Evolutionary conservation across 2,113 vertebrate genomes (phyloP).

Genomic region (Pteronura brasiliensis): DNA sequence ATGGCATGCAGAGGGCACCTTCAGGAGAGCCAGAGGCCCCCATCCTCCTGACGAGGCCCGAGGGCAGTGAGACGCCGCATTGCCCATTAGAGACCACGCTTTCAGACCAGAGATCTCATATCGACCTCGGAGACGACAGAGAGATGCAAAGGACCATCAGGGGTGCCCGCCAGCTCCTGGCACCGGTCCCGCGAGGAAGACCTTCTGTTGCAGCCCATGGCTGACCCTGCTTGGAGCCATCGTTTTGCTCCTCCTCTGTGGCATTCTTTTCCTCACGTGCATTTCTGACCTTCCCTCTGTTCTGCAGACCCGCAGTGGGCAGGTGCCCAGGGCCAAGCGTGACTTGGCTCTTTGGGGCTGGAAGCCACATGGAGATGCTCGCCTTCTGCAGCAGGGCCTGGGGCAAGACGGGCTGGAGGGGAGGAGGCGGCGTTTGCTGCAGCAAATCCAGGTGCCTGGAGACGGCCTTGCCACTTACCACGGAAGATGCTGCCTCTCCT

Average conservation of each 20-base stretch:
- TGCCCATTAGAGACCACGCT: rapidly evolving
- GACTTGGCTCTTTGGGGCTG: not conserved
- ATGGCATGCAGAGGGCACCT: rapidly evolving
- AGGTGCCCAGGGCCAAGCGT: rapidly evolving
- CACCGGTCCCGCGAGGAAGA: rapidly evolving
- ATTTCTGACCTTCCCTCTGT: not conserved
- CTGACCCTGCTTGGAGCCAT: rapidly evolving
- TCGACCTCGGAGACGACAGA: not conserved
- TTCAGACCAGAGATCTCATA: not conserved
- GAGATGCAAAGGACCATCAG: rapidly evolving
- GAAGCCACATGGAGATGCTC: rapidly evolving
- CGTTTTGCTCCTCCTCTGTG: rapidly evolving
- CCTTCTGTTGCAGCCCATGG: rapidly evolving
- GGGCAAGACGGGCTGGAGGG: rapidly evolving
- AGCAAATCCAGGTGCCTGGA: not conserved
- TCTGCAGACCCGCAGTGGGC: rapidly evolving
- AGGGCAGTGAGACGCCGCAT: not conserved
- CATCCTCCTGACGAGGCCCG: rapidly evolving
- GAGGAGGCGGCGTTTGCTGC: too few relatives aligned
- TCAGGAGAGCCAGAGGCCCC: not conserved
- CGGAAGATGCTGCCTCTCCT: not conserved
- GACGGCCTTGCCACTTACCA: not conserved
- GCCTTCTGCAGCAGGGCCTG: rapidly evolving
- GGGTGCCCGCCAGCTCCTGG: rapidly evolving
- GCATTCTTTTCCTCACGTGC: rapidly evolving